Percentiles rank a stretch among this genome's conserved stretches.
phyloP scores from a whole-genome alignment of 2,797 vertebrate species.

The Cossypha caffra region DNA sequence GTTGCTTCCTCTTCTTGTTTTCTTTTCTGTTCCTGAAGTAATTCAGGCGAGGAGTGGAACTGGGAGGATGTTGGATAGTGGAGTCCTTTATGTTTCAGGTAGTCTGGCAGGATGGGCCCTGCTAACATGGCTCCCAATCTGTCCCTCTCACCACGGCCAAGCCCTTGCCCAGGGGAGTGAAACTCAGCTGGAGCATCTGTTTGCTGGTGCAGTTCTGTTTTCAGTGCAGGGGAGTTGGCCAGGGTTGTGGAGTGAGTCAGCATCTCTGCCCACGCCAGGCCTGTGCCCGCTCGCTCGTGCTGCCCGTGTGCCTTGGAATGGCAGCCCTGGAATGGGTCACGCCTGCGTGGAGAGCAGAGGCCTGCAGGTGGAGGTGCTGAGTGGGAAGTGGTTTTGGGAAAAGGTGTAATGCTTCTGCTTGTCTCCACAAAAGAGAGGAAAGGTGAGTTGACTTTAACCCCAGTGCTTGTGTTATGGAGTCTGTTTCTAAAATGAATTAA shows the following conservation, averaged over 20 bases:
- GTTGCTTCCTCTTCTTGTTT: neutral
- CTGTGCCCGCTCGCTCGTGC: neutral
- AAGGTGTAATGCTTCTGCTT: neutral
- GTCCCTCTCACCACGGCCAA: neutral
- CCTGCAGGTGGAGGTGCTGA: accelerated
- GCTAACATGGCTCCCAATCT: accelerated
- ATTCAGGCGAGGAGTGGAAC: neutral
- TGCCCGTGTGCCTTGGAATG: neutral
- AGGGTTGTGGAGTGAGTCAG: slow-evolving; percentile 13
- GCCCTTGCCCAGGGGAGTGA: neutral
- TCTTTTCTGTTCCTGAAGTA: neutral
- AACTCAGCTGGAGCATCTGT: neutral
- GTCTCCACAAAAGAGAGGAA: neutral
- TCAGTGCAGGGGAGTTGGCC: neutral
- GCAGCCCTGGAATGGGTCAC: neutral
- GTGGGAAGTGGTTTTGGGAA: neutral
- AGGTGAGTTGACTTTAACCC: neutral
- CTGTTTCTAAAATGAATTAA: neutral
- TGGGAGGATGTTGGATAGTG: neutral
- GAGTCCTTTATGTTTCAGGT: neutral
- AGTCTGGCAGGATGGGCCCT: neutral
- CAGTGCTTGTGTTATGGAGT: neutral
- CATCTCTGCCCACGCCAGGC: neutral
- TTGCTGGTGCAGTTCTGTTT: slow-evolving; percentile 14
- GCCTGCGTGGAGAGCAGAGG: accelerated